Base-by-base conservation (phyloP, 2,888 invertebrate species). In the Trypoxylon attenuatum region DNA sequence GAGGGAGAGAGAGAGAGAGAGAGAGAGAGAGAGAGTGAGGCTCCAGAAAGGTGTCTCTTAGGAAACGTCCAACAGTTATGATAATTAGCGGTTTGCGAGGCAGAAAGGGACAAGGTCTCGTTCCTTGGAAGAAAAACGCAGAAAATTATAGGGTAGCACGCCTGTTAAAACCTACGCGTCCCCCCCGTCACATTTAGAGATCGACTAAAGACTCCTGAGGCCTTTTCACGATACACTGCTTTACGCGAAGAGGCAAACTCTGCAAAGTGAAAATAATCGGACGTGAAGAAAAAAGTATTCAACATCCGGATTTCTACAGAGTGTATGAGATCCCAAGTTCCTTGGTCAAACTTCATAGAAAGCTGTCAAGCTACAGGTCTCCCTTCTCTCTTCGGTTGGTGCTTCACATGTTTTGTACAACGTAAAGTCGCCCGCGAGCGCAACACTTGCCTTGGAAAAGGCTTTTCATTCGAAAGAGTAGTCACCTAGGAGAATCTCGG, bases 41-140 rank as follows among this genome's bases (percentile, higher is more conserved):
- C 47, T 63, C 46, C 52, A 38, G 43, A 23, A 57, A 71, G 71
- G 71, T 71, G 71, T 71, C 71, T 50, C 57, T 60, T 38, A 38
- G 42, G 50, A 57, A 67, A 63, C 42, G 58, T 58, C 53, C 42
- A 53, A 41, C 55, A 51, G 52, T 55, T 63, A 61, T 60, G 63
- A 52, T 71, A 71, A 71, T 71, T 68, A 67, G 43, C 43, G 46
- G 71, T 54, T 67, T 10, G 54, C 50, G 46, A 8, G 27, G 25
- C 29, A 22, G 38, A 23, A 39, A 33, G 27, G 15, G 47, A 47
- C 57, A 39, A 57, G 52, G 57, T 52, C 29, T 54, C 52, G 54
- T 55, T 29, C 29, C 46, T 41, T 42, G 64, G 39, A 10, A 55
- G 60, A 51, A 51, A 64, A 64, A 60, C 45, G 49, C 33, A 29